Evolutionary conservation across 1,140 invertebrate species (phyloP).

Genomic region (Olivierus martensii): DNA sequence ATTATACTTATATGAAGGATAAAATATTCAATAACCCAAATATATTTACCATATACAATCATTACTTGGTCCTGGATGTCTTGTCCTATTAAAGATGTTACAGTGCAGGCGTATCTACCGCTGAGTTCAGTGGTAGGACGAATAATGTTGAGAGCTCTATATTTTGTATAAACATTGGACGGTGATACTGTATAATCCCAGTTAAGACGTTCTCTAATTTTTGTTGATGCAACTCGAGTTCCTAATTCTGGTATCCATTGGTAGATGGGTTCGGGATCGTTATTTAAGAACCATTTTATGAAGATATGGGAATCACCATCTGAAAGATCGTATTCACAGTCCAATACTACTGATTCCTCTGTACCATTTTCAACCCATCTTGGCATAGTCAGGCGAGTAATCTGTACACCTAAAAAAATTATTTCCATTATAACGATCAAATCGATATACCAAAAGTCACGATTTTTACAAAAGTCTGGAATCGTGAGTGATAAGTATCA

Average conservation of each 20-base stretch:
- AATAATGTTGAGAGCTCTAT: conserved; percentile 57
- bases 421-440: too few species aligned
- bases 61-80: conserved; percentile 15
- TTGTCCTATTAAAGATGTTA: conserved; percentile 20
- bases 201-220: conserved; percentile 49
- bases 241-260: conserved; percentile 55
- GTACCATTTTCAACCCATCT: conserved; percentile 48
- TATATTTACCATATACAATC: conserved; percentile 20
- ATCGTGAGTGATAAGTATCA: too few species aligned
- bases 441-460: too few species aligned
- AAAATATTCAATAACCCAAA: too few species aligned
- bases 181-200: conserved; percentile 47
- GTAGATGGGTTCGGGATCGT: conserved; percentile 47
- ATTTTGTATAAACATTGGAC: conserved; percentile 40
- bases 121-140: conserved; percentile 46
- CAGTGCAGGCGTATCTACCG: conserved; percentile 21
- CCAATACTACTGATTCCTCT: conserved; percentile 47
- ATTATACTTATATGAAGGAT: too few species aligned
- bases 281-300: conserved; percentile 67
- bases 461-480: too few species aligned
- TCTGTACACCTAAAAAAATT: conserved; percentile 36
- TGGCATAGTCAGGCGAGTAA: conserved; percentile 50
- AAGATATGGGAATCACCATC: conserved; percentile 42
- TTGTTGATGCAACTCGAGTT: conserved; percentile 42
- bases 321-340: conserved; percentile 52